phyloP scores from a whole-genome alignment of 1,140 invertebrate genomes.

The Drosophila bipectinata region DNA sequence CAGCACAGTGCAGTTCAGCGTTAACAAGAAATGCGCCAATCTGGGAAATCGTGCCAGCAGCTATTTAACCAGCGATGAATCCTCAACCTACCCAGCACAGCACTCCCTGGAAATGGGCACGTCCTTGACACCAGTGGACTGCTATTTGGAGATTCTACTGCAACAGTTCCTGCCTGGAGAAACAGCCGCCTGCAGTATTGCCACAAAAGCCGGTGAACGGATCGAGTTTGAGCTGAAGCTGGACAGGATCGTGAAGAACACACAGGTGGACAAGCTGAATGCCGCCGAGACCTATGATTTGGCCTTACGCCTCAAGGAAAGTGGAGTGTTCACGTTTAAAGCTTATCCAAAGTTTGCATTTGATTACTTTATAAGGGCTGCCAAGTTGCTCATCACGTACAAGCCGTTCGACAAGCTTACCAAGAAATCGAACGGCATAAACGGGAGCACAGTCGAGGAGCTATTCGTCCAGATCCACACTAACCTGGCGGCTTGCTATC shows the following conservation, averaged over 20 bases:
- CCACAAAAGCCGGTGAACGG: conserved; percentile 51
- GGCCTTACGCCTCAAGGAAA: conserved; percentile 68
- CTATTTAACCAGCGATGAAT: conserved; percentile 39
- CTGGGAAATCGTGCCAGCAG: conserved; percentile 49
- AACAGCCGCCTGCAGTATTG: conserved; percentile 65
- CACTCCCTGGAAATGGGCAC: conserved; percentile 67
- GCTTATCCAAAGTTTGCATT: conserved; percentile 76
- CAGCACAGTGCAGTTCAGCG: conserved; percentile 57
- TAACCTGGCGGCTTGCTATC: conserved; percentile 76
- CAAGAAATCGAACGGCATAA: conserved; percentile 55
- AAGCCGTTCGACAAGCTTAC: conserved; percentile 71
- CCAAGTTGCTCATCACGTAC: conserved; percentile 76
- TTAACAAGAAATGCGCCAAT: conserved; percentile 48
- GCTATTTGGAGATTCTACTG: conserved; percentile 72
- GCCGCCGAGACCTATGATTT: conserved; percentile 60
- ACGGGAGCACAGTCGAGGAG: conserved; percentile 49
- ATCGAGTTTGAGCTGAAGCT: conserved; percentile 62
- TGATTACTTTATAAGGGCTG: conserved; percentile 76
- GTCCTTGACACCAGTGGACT: conserved; percentile 71
- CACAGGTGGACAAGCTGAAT: conserved; percentile 59
- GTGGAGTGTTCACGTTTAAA: conserved; percentile 80
- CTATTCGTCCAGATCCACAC: conserved; percentile 75
- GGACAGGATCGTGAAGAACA: conserved; percentile 52
- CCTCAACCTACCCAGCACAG: conserved; percentile 8
- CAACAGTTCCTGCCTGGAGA: conserved; percentile 78